Evolutionary conservation across 2,888 invertebrate species (phyloP), one percentile per base, ranked within the genome.

Genomic region (Drosophila mimetica): DNA sequence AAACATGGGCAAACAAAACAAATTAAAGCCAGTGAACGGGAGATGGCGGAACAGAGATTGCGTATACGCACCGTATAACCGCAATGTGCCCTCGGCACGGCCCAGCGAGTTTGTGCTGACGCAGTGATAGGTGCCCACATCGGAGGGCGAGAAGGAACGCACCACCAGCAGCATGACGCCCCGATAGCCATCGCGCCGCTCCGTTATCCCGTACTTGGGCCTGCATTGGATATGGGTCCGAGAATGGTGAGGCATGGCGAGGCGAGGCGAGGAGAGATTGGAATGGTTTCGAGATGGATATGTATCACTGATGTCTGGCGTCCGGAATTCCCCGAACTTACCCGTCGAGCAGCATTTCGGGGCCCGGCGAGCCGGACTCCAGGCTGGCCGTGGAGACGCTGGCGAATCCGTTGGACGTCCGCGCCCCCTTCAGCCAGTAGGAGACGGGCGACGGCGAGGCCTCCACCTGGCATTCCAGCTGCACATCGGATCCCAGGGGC

Each of bases 391-490:
- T 86, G 11, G 90, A 88, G 2, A 88, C 74, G 52, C 90, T 84
- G 42, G 89, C 75, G 67, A 90, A 90, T 8, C 90, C 90, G 70
- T 85, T 91, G n/a, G 91, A 84, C 11, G 90, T 89, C 32, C 92
- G 89, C 0, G 90, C 90, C 6, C 92, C 92, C 79, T 92, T 92
- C 5, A 92, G 78, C 92, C 92, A 92, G 79, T 92, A 92, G 58
- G 92, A 92, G 22, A 92, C 92, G 8, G 92, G 92, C 8, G 91
- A 90, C 16, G 97, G 97, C 88, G 95, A 96, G 1, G 97, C 97
- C 89, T 97, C 97, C 54, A 97, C 96, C 91, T 95, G 95, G 90
- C 97, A 97, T 90, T 97, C 96, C 44, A 97, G 92, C 79, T 96
- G 95, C 32, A 97, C 97, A 90, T 97, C 96, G 0, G 96, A 96